A percentile compares a stretch with the other conserved stretches of the same genome.
These are phyloP conservation scores for Sebastes minor DNA, from an alignment of 2,797 vertebrate genomes.

Conservation along the genomic window DNA sequence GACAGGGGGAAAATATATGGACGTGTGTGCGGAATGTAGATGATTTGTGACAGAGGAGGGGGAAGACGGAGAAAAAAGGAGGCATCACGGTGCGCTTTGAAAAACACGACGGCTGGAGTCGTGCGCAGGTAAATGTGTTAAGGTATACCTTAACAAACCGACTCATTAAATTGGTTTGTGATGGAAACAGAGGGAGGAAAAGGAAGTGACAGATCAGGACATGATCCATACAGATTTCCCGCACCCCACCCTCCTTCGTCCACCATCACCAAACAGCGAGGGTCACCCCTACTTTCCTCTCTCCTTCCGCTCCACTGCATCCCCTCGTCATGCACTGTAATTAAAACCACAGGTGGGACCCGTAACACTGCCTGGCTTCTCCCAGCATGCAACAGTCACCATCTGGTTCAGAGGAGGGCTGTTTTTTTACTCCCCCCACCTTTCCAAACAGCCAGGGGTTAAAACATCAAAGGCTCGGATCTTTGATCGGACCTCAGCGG, in stretches of 20 bases:
- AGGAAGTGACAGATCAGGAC: background rate
- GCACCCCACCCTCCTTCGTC: background rate
- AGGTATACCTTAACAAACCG: constrained; percentile 19
- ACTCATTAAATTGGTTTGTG: background rate
- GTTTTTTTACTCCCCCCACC: constrained; percentile 10
- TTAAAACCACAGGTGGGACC: constrained; percentile 86
- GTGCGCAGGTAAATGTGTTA: constrained; percentile 40
- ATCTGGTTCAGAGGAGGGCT: constrained; percentile 82
- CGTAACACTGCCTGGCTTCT: constrained; percentile 76
- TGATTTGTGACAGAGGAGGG: constrained; percentile 50
- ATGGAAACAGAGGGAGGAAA: background rate
- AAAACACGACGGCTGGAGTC: constrained; percentile 57
- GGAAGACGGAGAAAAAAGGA: constrained; percentile 18
- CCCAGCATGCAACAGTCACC: constrained; percentile 83
- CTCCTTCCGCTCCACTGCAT: constrained; percentile 70
- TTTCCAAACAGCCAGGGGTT: constrained; percentile 78
- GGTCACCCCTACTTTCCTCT: constrained; percentile 72
- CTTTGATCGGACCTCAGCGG: constrained; percentile 79
- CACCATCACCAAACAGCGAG: constrained; percentile 54
- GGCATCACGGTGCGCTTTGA: constrained; percentile 49
- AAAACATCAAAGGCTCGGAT: constrained; percentile 82
- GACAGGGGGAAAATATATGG: constrained; percentile 47
- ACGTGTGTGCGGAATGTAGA: constrained; percentile 68
- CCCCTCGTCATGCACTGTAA: constrained; percentile 80
- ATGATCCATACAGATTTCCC: constrained; percentile 25